Percentiles rank a stretch among this genome's conserved stretches.
These are phyloP conservation scores for Nomada fabriciana DNA, from an alignment of 2,888 invertebrate species.

Conservation along the genomic window DNA sequence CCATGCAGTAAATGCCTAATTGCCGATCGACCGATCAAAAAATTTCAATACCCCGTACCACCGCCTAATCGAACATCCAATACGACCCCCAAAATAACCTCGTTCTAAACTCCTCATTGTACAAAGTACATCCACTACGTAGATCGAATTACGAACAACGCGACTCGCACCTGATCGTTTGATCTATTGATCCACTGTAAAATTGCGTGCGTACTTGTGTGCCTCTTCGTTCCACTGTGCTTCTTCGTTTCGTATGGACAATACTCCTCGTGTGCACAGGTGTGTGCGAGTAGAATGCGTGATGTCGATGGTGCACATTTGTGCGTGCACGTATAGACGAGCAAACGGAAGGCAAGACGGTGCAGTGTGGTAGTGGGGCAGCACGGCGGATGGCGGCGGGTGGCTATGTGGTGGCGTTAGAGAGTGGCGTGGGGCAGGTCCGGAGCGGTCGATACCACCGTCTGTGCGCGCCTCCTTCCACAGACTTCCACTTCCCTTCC, in stretches of 20 bases:
- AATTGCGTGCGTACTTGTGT: too few relatives aligned
- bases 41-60: too few relatives aligned
- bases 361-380: conserved; percentile 74
- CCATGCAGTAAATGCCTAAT: too few relatives aligned
- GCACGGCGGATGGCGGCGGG: conserved; percentile 65
- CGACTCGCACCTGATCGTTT: too few relatives aligned
- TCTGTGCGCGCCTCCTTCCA: conserved; percentile 85
- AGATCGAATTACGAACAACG: too few relatives aligned
- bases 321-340: conserved; percentile 26
- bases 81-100: too few relatives aligned
- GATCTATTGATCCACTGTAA: too few relatives aligned
- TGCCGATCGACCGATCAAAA: too few relatives aligned
- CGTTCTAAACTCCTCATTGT: not conserved
- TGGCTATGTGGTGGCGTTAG: conserved; percentile 71
- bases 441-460: conserved; percentile 88
- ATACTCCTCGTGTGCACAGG: too few relatives aligned
- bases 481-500: conserved; percentile 80
- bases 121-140: too few relatives aligned
- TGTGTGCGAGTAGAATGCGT: not conserved
- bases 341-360: conserved; percentile 66
- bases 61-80: too few relatives aligned
- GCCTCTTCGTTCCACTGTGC: not conserved
- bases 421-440: conserved; percentile 85
- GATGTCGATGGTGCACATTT: not conserved
- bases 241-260: not conserved